phyloP scores from a whole-genome alignment of 92 coral and sea anemone genomes.

The Zoanthus sociatus region DNA sequence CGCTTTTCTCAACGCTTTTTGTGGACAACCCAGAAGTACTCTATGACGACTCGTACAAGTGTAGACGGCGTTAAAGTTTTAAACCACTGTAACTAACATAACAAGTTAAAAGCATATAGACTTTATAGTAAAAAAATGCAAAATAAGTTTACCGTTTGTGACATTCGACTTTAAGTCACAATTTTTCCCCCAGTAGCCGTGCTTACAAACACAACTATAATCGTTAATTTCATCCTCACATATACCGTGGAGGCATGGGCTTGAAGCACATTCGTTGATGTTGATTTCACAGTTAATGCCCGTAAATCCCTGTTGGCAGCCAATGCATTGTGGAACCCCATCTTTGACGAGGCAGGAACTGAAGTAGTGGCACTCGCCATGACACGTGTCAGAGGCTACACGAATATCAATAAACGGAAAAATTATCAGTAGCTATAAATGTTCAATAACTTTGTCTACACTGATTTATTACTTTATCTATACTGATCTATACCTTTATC shows the following conservation, averaged over 20 bases:
- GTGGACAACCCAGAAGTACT: too few relatives aligned
- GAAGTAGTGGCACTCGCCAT: constrained; percentile 28
- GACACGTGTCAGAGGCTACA: constrained; percentile 35
- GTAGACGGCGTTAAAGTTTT: neutral
- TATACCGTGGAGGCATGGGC: constrained; percentile 52
- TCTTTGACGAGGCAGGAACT: constrained; percentile 9
- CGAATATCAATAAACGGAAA: neutral
- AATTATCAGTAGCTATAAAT: neutral
- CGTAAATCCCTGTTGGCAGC: constrained; percentile 57
- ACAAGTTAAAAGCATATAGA: neutral
- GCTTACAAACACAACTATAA: constrained; percentile 58
- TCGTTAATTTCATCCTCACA: constrained; percentile 59
- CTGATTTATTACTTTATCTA: too few relatives aligned
- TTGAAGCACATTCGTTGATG: constrained; percentile 76
- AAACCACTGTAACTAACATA: neutral
- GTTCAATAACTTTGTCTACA: neutral
- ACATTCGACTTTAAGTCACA: constrained; percentile 30
- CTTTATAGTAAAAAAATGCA: neutral
- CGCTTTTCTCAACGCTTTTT: too few relatives aligned
- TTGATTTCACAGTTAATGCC: constrained; percentile 66
- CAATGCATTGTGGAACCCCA: constrained; percentile 2
- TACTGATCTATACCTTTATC: too few relatives aligned
- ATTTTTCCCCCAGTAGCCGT: constrained; percentile 46
- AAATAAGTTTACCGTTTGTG: neutral
- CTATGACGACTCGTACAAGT: too few relatives aligned